Base-by-base conservation (phyloP, 2,888 invertebrate species). In the Phytoseiulus persimilis region DNA sequence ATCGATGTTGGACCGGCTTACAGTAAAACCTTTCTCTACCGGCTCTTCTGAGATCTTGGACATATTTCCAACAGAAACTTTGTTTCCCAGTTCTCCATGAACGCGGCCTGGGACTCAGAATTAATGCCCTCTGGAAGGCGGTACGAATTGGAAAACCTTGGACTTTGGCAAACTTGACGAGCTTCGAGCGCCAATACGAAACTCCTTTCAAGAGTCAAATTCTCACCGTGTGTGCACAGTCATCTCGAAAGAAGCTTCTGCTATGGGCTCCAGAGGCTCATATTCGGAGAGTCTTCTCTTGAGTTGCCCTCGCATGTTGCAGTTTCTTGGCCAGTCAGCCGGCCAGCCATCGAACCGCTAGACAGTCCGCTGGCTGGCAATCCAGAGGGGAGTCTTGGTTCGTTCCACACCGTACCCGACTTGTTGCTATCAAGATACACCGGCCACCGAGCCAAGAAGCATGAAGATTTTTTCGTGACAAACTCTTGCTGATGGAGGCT, bases 231-330 rank as follows among this genome's bases (percentile, higher is more conserved):
- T 65, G 14, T 65, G 65, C 28, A 65, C 65, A 14, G 28, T 65
- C 65, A 87, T 87, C 87, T 87, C 87, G 33, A n/a, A 31, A 28
- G 87, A 87, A n/a, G 45, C 87, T 87, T 87, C 87, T 45, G 32
- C 87, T 33, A 87, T 87, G 32, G 87, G 87, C 87, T 87, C 87
- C 39, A 87, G 87, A 33, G 87, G 45, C 87, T 32, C 39, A 45
- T 87, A 87, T n/a, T 33, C 32, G n/a, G 87, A 87, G 32, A 87
- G 87, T 32, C 32, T n/a, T 33, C 87, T 33, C 33, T 45, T 87
- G 3, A 87, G 33, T 32, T 33, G 87, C 65, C 65, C 65, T 65
- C 65, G 65, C 65, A 65, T 65, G 65, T 65, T 65, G 65, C 23
- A 65, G 65, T 65, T 65, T 65, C 65, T 65, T 23, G 28, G 18